These are phyloP conservation scores for Melanotaenia nigrans DNA, from an alignment of 2,797 vertebrate genomes.

Conservation along the genomic window DNA sequence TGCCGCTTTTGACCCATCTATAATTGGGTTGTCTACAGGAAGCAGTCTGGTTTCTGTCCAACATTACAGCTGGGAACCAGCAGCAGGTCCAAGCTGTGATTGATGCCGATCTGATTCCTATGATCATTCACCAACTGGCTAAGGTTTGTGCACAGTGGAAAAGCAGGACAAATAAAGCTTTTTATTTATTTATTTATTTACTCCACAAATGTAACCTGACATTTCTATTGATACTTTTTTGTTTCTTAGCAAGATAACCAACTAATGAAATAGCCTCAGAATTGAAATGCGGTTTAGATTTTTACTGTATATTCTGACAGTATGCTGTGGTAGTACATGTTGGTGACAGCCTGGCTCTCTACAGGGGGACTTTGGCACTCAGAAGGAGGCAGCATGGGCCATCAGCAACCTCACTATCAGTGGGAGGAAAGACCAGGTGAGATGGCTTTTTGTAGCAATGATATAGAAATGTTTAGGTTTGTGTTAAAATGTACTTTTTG, in stretches of 20 bases:
- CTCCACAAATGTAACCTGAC: neutral
- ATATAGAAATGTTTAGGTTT: slow-evolving; percentile 15
- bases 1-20: slow-evolving; percentile 29
- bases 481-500: neutral
- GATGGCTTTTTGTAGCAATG: slow-evolving; percentile 29
- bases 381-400: slow-evolving; percentile 99
- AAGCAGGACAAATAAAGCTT: neutral
- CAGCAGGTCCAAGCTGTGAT: slow-evolving; percentile 99
- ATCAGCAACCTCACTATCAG: slow-evolving; percentile 99
- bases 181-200: neutral
- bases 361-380: slow-evolving; percentile 97
- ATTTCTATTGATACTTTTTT: neutral
- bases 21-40: slow-evolving; percentile 83
- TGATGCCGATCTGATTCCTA: slow-evolving; percentile 96
- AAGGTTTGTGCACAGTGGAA: slow-evolving; percentile 84
- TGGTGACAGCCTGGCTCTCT: slow-evolving; percentile 78
- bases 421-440: slow-evolving; percentile 98
- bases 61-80: slow-evolving; percentile 99
- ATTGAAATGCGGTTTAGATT: slow-evolving; percentile 4
- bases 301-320: neutral
- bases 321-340: slow-evolving; percentile 21
- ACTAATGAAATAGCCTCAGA: slow-evolving; percentile 2
- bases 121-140: slow-evolving; percentile 99
- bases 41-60: slow-evolving; percentile 99
- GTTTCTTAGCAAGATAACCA: slow-evolving; percentile 11